Evolutionary conservation across 2,113 vertebrate genomes (phyloP), one percentile per base, ranked within the genome.

Genomic region (Syngnathus floridae): DNA sequence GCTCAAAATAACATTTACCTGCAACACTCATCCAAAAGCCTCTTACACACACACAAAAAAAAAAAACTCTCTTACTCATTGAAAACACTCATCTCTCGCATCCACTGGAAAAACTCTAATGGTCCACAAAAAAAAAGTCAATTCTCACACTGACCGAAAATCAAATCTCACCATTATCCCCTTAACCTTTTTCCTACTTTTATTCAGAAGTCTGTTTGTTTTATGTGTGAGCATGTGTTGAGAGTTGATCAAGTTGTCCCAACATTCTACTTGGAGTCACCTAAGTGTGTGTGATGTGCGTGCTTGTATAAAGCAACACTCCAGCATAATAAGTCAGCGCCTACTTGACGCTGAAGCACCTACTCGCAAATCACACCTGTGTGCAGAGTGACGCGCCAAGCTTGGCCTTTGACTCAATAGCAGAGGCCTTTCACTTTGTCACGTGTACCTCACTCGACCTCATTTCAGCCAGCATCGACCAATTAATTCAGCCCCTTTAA

Each of bases 331-430:
- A 76, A 80, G 69, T 67, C 45, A 45, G 60, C 62, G 55, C 62
- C 46, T 51, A 69, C 76, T 68, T 65, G 62, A 69, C 62, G 71
- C 66, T 56, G 60, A 67, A 84, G 79, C 76, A 62, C 73, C 71
- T 70, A 72, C 74, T 70, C 48, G 12, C 43, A 71, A 71, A 69
- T 71, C 75, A 69, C 69, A 70, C 74, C n/a, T 52, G 64, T 77
- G 70, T 56, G 51, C 10, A 12, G 80, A 84, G 80, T 72, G 82
- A 74, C 70, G 54, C 77, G 81, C 60, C 65, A 60, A 75, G 75
- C n/a, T 52, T 21, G 22, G 49, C 49, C 49, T 12, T 52, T n/a
- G 9, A 10, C n/a, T 52, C 21, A 52, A 52, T 52, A 22, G 13
- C 41, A 4, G 41, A 13, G 13, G 41, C 41, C n/a, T n/a, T 21